A percentile compares a stretch with the other conserved stretches of the same genome.
phyloP scores from a whole-genome alignment of 2,888 invertebrate species.

The Chironomus tentans region DNA sequence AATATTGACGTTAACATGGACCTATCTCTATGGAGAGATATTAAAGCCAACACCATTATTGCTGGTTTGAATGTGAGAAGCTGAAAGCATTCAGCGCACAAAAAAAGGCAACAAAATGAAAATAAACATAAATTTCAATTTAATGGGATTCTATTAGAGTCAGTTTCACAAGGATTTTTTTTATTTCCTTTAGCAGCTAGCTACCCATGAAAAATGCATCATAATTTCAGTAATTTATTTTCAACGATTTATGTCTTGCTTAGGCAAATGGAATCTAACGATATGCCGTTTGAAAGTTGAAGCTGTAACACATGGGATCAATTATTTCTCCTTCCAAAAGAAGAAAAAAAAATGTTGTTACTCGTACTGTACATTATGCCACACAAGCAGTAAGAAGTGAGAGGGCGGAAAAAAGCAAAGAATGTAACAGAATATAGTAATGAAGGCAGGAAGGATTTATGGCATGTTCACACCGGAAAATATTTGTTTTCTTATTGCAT shows the following conservation, averaged over 20 bases:
- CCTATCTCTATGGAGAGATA: too few species aligned
- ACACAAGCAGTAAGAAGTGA: background rate
- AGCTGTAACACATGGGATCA: conserved; percentile 27
- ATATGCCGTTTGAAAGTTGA: conserved; percentile 13
- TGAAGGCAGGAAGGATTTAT: too few species aligned
- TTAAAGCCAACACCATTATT: too few species aligned
- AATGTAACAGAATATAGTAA: too few species aligned
- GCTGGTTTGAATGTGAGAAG: too few species aligned
- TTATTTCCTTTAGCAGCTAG: too few species aligned
- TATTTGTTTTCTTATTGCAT: too few species aligned
- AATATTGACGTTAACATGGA: background rate
- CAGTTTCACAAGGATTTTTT: background rate
- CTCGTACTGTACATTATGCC: background rate
- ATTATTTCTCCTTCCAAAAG: conserved; percentile 6
- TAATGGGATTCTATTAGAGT: conserved; percentile 25
- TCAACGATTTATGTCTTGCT: conserved; percentile 9
- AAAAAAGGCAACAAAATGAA: conserved; percentile 9
- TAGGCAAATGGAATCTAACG: conserved; percentile 11
- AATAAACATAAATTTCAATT: conserved; percentile 24
- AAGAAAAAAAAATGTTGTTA: background rate
- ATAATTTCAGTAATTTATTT: conserved; percentile 25
- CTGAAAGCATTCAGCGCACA: background rate
- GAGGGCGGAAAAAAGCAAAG: background rate
- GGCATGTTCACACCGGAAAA: background rate
- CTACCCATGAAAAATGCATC: conserved; percentile 24